Evolutionary conservation across 2,888 invertebrate genomes (phyloP).

Genomic region (Yponomeuta evonymella): DNA sequence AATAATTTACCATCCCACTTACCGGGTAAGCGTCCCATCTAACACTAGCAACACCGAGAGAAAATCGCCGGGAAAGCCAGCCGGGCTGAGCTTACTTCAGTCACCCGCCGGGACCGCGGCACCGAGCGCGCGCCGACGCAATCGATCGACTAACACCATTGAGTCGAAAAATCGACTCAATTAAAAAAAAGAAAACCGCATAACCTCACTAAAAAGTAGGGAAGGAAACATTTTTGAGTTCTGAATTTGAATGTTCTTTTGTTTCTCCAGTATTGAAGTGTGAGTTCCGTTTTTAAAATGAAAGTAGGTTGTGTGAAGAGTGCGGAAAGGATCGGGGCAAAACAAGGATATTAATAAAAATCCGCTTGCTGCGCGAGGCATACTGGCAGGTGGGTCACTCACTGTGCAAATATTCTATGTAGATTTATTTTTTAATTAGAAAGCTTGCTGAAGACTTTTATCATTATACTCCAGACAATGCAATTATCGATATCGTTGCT

Average conservation of each 20-base stretch:
- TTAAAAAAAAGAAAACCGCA: conserved; percentile 29
- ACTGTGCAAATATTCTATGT: conserved; percentile 23
- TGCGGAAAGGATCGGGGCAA: conserved; percentile 34
- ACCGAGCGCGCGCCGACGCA: conserved; percentile 2
- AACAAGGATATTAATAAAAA: conserved; percentile 42
- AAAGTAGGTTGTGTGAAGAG: conserved; percentile 37
- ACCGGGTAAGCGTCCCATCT: neutral
- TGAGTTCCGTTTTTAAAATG: conserved; percentile 30
- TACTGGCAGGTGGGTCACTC: conserved; percentile 35
- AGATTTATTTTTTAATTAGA: no score
- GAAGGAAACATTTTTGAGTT: neutral
- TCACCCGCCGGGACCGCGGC: conserved; percentile 13
- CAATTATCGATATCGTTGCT: no score
- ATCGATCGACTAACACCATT: conserved; percentile 19
- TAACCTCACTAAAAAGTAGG: conserved; percentile 25
- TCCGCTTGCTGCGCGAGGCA: conserved; percentile 30
- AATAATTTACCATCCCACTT: no score
- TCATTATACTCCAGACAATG: no score
- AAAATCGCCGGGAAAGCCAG: conserved; percentile 47
- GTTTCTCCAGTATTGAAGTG: neutral
- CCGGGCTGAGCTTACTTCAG: conserved; percentile 34
- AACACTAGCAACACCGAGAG: conserved; percentile 45
- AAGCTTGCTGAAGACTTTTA: no score
- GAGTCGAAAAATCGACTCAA: conserved; percentile 28
- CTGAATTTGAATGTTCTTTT: no score